Conservation (phyloP, 1,140 invertebrate species). For the Drosophila fuyamai region DNA sequence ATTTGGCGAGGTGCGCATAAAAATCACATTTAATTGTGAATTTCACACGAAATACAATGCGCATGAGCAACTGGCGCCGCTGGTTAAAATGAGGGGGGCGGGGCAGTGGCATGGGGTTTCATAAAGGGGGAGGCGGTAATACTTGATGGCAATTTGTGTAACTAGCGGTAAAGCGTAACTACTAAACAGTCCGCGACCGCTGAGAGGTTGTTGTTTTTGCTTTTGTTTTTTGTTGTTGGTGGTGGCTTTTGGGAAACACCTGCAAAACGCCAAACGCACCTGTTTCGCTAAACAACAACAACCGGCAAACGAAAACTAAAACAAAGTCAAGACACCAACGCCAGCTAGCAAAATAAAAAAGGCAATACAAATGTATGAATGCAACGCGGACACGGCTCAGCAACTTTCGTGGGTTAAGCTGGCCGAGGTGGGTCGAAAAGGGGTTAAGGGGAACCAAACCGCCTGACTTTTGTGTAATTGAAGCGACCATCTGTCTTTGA, state of each 20-base stretch:
- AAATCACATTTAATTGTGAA: conserved; percentile 84
- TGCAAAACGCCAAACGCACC: conserved; percentile 83
- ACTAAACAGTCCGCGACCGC: conserved; percentile 69
- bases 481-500: conserved; percentile 56
- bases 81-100: conserved; percentile 1
- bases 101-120: conserved; percentile 2
- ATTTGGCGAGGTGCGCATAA: conserved; percentile 75
- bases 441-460: conserved; percentile 21
- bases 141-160: conserved; percentile 74
- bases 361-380: conserved; percentile 4
- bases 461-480: conserved; percentile 80
- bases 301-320: conserved; percentile 60
- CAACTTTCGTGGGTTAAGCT: conserved; percentile 59
- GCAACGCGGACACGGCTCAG: conserved; percentile 70
- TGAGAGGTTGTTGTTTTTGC: conserved; percentile 7
- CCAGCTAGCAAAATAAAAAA: conserved; percentile 15
- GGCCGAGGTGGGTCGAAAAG: background rate
- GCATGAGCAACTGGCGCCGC: conserved; percentile 68
- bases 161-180: conserved; percentile 81
- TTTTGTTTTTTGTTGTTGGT: conserved; percentile 38
- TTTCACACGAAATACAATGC: conserved; percentile 83
- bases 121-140: conserved; percentile 5
- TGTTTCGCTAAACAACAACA: conserved; percentile 71
- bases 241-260: conserved; percentile 83
- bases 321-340: conserved; percentile 70